These are phyloP conservation scores for Pheosia gnoma DNA, from an alignment of 2,888 invertebrate species.

Conservation along the genomic window DNA sequence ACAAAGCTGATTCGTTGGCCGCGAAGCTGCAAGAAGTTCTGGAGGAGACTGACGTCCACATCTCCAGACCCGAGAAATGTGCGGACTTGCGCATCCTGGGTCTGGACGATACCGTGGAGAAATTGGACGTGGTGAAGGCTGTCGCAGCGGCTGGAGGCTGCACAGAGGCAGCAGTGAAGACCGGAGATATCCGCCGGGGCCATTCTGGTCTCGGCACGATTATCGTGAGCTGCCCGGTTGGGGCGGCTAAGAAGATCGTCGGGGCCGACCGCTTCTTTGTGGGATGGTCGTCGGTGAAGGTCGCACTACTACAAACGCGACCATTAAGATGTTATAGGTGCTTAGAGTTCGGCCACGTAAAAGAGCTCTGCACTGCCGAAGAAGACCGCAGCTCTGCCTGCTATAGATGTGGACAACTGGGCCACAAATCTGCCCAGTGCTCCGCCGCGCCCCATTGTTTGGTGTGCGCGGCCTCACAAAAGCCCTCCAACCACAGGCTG, in stretches of 20 bases:
- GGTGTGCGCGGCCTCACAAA: background rate
- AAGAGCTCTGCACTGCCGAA: background rate
- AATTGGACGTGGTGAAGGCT: background rate
- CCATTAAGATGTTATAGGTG: too few relatives aligned
- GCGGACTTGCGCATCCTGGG: background rate
- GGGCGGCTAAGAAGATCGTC: too few relatives aligned
- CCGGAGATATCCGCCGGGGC: background rate
- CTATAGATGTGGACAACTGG: background rate
- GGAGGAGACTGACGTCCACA: too few relatives aligned
- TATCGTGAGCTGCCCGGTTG: too few relatives aligned
- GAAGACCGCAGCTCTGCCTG: constrained; percentile 11
- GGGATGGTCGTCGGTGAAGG: too few relatives aligned
- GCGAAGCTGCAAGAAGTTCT: background rate
- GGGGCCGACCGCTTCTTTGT: too few relatives aligned
- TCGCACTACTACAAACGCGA: too few relatives aligned
- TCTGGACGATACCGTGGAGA: background rate
- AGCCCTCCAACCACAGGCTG: background rate
- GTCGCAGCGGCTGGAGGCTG: background rate
- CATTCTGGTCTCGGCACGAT: background rate
- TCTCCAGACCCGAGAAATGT: background rate
- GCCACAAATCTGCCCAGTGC: background rate
- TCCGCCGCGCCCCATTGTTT: background rate
- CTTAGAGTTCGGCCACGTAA: too few relatives aligned
- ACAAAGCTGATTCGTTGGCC: background rate
- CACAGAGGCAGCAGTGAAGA: background rate